phyloP scores from a whole-genome alignment of 2,113 vertebrate species.

The Mirza zaza region DNA sequence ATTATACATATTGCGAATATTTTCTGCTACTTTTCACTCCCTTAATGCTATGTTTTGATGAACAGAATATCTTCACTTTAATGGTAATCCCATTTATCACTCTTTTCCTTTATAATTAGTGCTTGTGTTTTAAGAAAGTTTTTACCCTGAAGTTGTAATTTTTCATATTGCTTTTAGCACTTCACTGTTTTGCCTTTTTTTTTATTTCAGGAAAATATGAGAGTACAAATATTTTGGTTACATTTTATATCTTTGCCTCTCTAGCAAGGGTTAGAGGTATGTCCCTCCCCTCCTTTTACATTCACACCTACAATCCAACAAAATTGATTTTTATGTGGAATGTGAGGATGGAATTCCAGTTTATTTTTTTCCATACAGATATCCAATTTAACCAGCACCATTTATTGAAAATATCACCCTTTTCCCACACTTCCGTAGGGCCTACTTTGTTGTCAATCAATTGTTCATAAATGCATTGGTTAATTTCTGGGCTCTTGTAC shows the following conservation, averaged over 20 bases:
- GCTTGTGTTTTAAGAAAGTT: neutral
- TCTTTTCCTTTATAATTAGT: neutral
- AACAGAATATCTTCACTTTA: neutral
- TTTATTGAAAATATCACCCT: neutral
- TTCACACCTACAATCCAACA: neutral
- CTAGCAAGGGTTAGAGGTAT: no score
- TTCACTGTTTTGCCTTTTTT: neutral
- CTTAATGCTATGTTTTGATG: neutral
- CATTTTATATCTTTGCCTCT: no score
- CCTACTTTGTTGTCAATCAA: neutral
- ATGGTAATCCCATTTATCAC: neutral
- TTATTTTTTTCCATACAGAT: neutral
- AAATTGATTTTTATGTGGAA: neutral
- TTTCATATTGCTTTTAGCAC: neutral
- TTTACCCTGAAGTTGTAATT: neutral
- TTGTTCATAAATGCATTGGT: neutral
- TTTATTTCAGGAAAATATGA: no score
- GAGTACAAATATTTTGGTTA: no score
- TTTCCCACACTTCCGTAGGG: neutral
- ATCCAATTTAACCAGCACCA: neutral
- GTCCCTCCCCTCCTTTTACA: neutral
- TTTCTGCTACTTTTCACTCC: neutral
- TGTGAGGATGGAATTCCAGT: neutral
- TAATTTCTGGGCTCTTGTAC: neutral
- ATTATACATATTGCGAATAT: neutral